Base-by-base conservation (phyloP, 2,113 vertebrate genomes). In the Phyllostomus discolor region DNA sequence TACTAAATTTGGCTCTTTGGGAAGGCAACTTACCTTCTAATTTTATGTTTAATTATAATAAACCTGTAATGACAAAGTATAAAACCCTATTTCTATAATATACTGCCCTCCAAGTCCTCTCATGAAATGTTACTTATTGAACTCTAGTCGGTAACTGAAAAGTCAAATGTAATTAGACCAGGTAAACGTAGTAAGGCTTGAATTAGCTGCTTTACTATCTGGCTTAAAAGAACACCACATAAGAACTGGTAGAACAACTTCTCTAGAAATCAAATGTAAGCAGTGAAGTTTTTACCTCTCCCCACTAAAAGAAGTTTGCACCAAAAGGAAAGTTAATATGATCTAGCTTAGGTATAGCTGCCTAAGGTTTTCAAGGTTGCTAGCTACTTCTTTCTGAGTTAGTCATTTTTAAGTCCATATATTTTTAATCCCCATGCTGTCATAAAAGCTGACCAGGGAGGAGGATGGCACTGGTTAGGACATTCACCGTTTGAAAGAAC, bases 101-200 rank as follows among this genome's bases (percentile, higher is more conserved):
- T 90, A 35, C 5, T 91, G 57, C 5, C 48, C 4, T 35, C 48
- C 19, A 78, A 41, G 64, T 80, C 33, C n/a, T 79, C 64, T 67
- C 67, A 80, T 57, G 19, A 64, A 91, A 67, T 59, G 70, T 95
- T 94, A 86, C 28, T 50, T 38, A 69, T 78, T 14, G 69, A 95
- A 92, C 26, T 66, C 66, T 11, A 94, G 59, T 28, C 94, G 81
- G 6, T 75, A 96, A 95, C 16, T 89, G 57, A 92, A 95, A 93
- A 88, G 22, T 43, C 69, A 94, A 84, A 1, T 91, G 22, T 54
- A 93, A 59, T 22, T 52, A 90, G 46, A 81, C 12, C 52, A 82
- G 69, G 57, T 89, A 10, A 85, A 69, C 24, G 59, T 59, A 89
- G 26, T 79, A 75, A 95, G 52, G 41, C 48, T 10, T 54, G 6